These are phyloP conservation scores for Lasioglossum vierecki DNA, from an alignment of 2,888 invertebrate species.

Conservation along the genomic window DNA sequence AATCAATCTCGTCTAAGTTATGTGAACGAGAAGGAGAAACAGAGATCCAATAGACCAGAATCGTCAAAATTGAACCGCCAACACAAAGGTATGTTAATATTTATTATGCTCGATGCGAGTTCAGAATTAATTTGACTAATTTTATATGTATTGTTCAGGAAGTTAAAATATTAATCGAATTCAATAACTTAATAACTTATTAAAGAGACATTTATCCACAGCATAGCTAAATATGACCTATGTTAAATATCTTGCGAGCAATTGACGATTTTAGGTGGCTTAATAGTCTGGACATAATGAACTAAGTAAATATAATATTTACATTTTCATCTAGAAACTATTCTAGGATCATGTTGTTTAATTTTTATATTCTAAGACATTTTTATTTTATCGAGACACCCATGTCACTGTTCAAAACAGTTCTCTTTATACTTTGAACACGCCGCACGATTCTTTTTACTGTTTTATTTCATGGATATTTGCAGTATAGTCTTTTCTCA, in stretches of 20 bases:
- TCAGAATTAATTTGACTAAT: conserved; percentile 1
- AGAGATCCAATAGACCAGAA: conserved; percentile 75
- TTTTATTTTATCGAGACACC: background rate
- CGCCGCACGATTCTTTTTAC: background rate
- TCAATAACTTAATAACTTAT: background rate
- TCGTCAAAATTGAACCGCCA: conserved; percentile 76
- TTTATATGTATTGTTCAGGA: background rate
- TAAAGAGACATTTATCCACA: background rate
- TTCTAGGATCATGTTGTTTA: background rate
- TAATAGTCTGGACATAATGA: conserved; percentile 2
- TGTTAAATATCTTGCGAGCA: conserved; percentile 1
- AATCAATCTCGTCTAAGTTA: conserved; percentile 79
- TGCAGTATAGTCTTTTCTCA: background rate
- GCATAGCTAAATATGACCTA: background rate
- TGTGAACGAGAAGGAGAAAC: conserved; percentile 81
- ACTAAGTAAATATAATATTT: background rate
- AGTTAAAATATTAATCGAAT: background rate
- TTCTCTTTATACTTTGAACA: background rate
- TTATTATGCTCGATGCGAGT: background rate
- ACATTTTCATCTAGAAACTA: background rate
- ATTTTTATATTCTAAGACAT: background rate
- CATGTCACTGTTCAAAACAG: background rate
- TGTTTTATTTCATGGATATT: background rate
- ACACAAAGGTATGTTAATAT: conserved; percentile 76
- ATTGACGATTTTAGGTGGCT: conserved; percentile 3